These are phyloP conservation scores for Bombus huntii DNA, from an alignment of 1,140 invertebrate species.

Conservation along the genomic window DNA sequence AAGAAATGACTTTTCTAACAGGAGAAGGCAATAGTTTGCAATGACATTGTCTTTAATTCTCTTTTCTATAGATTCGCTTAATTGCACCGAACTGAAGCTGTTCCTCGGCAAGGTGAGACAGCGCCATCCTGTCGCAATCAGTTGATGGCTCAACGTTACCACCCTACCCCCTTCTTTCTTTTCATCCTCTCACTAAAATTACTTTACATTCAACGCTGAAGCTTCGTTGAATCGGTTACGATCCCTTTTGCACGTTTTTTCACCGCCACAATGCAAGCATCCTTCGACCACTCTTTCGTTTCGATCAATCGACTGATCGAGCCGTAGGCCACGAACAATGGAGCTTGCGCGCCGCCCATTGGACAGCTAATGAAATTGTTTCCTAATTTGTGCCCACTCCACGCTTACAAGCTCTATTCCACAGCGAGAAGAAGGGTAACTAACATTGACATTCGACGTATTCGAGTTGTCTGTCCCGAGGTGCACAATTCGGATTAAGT, in stretches of 20 bases:
- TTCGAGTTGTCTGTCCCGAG: conserved; percentile 33
- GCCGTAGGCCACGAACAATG: conserved; percentile 52
- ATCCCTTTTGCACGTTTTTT: conserved; percentile 10
- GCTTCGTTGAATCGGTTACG: conserved; percentile 14
- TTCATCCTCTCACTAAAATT: conserved; percentile 21
- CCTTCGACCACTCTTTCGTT: conserved; percentile 24
- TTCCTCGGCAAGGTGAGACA: background rate
- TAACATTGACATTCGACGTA: conserved; percentile 57
- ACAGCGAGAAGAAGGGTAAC: conserved; percentile 31
- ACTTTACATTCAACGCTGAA: conserved; percentile 45
- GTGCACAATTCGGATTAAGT: conserved; percentile 33
- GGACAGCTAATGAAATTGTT: conserved; percentile 69
- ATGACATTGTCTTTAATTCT: background rate
- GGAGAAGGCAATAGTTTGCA: background rate
- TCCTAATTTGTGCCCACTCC: conserved; percentile 64
- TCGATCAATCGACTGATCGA: conserved; percentile 51
- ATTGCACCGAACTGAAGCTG: conserved; percentile 29
- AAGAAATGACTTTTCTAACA: background rate
- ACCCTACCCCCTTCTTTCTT: background rate
- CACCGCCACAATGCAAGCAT: background rate
- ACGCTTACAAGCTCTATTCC: conserved; percentile 42
- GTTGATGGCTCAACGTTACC: conserved; percentile 55
- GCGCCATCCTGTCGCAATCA: conserved; percentile 49
- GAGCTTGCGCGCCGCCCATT: conserved; percentile 16
- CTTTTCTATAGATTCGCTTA: conserved; percentile 42